Conservation (phyloP, 2,888 invertebrate genomes). For the Lysandra bellargus region DNA sequence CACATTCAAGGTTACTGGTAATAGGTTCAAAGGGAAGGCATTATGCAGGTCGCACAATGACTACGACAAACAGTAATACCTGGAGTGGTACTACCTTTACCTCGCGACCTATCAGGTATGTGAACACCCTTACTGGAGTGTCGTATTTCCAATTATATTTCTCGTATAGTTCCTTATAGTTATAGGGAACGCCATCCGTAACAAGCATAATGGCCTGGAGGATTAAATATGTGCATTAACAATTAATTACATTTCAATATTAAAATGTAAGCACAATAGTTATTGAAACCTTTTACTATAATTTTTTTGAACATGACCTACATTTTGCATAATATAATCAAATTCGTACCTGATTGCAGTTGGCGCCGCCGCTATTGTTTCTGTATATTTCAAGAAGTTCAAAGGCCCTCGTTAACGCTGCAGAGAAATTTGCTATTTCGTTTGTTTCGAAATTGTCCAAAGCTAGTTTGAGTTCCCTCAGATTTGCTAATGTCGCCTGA, state of each 20-base stretch:
- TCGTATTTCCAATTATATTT: conserved; percentile 91
- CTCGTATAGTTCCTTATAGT: conserved; percentile 95
- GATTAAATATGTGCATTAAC: background rate
- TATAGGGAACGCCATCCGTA: conserved; percentile 98
- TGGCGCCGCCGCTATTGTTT: conserved; percentile 83
- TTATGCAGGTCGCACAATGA: conserved; percentile 80
- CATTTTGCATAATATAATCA: no score
- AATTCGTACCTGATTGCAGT: conserved; percentile 73
- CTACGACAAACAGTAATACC: conserved; percentile 79
- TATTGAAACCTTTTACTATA: background rate
- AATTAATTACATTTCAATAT: no score
- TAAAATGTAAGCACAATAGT: background rate
- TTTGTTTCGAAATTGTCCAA: conserved; percentile 89
- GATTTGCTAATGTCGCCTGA: conserved; percentile 91
- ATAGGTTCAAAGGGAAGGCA: conserved; percentile 65
- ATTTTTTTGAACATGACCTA: background rate
- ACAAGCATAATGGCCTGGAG: conserved; percentile 98
- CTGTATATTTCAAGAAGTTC: conserved; percentile 87
- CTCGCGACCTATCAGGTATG: conserved; percentile 97
- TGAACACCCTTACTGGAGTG: conserved; percentile 96
- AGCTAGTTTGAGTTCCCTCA: conserved; percentile 89
- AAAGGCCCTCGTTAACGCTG: conserved; percentile 94
- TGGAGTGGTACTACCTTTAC: conserved; percentile 82
- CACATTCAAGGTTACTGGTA: conserved; percentile 78
- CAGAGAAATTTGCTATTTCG: conserved; percentile 96